Evolutionary conservation across 2,797 vertebrate genomes (phyloP).

Genomic region (Erithacus rubecula): DNA sequence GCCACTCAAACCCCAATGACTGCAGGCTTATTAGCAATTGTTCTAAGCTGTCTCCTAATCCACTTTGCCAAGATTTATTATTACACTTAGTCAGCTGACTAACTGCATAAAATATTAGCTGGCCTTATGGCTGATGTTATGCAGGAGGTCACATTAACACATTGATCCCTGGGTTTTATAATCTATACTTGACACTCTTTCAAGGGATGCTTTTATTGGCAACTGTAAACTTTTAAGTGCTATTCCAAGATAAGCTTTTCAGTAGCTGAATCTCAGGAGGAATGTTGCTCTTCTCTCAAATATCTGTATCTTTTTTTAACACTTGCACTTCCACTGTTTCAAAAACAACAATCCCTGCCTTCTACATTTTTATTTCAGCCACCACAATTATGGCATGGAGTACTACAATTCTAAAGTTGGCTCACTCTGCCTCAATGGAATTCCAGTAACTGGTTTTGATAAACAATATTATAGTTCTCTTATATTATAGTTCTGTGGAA

Average conservation of each 20-base stretch:
- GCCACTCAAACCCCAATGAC: neutral
- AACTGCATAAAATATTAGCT: neutral
- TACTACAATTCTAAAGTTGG: neutral
- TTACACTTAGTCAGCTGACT: neutral
- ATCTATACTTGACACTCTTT: neutral
- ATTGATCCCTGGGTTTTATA: neutral
- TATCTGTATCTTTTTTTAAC: neutral
- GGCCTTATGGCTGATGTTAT: neutral
- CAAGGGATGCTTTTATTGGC: neutral
- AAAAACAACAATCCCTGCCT: neutral
- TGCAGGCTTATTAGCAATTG: neutral
- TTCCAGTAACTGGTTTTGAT: neutral
- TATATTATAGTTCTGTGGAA: neutral
- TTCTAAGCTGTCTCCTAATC: neutral
- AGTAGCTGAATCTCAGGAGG: neutral
- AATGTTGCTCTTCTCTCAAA: neutral
- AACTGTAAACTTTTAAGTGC: neutral
- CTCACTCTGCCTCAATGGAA: neutral
- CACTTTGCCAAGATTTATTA: neutral
- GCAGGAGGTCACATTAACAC: slow-evolving; percentile 8
- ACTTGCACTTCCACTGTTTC: neutral
- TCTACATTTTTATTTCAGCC: neutral
- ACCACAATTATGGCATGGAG: neutral
- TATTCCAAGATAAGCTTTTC: neutral
- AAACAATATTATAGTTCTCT: neutral